Evolutionary conservation across 2,113 vertebrate species (phyloP).

Genomic region (Equus quagga): DNA sequence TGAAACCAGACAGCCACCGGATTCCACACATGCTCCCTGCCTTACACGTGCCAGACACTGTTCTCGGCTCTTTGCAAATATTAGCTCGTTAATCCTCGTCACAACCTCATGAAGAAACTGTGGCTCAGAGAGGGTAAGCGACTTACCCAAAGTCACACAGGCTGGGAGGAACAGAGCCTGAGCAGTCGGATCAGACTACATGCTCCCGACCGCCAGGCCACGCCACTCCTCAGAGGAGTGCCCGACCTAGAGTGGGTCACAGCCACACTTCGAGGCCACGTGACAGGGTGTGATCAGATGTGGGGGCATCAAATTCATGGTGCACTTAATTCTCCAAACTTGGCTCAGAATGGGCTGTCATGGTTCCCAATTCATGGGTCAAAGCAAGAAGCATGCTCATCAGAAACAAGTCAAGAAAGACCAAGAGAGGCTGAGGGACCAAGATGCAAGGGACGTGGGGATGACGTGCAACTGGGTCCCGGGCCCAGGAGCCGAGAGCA

Average conservation of each 20-base stretch:
- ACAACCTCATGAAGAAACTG: not conserved
- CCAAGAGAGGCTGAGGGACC: not conserved
- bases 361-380: not conserved
- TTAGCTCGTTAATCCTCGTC: not conserved
- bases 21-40: not conserved
- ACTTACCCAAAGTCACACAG: not conserved
- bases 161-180: not conserved
- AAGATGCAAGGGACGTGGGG: fast-evolving
- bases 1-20: not conserved
- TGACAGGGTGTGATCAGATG: not conserved
- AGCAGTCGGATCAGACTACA: not conserved
- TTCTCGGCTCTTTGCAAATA: not conserved
- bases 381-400: not conserved
- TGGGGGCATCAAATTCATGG: not conserved
- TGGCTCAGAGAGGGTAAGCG: not conserved
- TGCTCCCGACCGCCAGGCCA: not conserved
- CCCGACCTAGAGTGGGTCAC: not conserved
- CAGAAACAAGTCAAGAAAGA: not conserved
- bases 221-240: not conserved
- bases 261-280: not conserved
- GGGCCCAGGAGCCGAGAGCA: not conserved
- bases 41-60: fast-evolving
- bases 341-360: not conserved
- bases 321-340: not conserved
- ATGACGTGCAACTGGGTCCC: fast-evolving